A percentile compares a stretch with the other conserved stretches of the same genome.
Conservation (phyloP, 2,797 vertebrate species). For the Cyprinodon diabolis region DNA sequence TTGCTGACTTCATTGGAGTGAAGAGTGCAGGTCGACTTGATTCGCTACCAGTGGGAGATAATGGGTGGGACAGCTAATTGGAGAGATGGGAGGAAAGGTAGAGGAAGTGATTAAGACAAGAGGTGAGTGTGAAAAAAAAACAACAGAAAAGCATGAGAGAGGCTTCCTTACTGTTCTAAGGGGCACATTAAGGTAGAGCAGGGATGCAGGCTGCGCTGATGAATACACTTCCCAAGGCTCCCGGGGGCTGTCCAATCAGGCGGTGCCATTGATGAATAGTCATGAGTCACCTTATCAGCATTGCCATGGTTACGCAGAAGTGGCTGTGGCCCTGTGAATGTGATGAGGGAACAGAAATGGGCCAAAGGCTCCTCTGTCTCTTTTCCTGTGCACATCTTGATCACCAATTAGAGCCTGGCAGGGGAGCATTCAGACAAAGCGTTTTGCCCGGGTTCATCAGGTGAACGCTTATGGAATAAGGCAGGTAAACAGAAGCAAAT, state of each 20-base stretch:
- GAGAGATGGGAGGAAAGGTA: slow-evolving; percentile 18
- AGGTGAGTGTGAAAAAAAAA: slow-evolving; percentile 33
- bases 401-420: slow-evolving; percentile 68
- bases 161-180: slow-evolving; percentile 44
- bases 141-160: slow-evolving; percentile 51
- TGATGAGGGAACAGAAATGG: slow-evolving; percentile 73
- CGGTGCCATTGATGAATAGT: slow-evolving; percentile 76
- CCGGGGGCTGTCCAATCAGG: slow-evolving; percentile 72
- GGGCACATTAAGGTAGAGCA: slow-evolving; percentile 54
- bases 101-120: slow-evolving; percentile 28
- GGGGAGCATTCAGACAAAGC: slow-evolving; percentile 45
- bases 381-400: slow-evolving; percentile 69
- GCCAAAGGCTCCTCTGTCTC: slow-evolving; percentile 56
- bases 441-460: slow-evolving; percentile 15
- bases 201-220: slow-evolving; percentile 62
- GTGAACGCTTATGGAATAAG: slow-evolving; percentile 18
- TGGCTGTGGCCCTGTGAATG: slow-evolving; percentile 68
- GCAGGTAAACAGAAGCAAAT: not conserved
- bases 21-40: slow-evolving; percentile 9
- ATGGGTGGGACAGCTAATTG: slow-evolving; percentile 49
- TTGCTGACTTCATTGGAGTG: slow-evolving; percentile 34
- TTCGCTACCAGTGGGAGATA: not conserved
- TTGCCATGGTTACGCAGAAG: slow-evolving; percentile 78
- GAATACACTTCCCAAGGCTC: slow-evolving; percentile 66
- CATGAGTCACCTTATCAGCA: slow-evolving; percentile 78